Conservation (phyloP, 23 tunicate species). For the Aplidium turbinatum region DNA sequence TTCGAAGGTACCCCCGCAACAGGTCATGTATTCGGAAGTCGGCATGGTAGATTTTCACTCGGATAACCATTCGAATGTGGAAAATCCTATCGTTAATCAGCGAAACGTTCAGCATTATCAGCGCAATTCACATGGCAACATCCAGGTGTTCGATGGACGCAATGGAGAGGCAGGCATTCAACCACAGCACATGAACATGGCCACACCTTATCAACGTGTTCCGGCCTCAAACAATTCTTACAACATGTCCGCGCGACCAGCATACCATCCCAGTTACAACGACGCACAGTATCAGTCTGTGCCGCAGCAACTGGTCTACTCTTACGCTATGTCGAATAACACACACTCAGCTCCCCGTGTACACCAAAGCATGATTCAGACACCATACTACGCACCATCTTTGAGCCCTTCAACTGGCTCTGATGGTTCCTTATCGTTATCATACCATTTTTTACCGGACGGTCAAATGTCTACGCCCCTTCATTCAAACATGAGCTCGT, state of each 20-base stretch:
- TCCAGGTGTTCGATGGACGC: slow-evolving; percentile 2
- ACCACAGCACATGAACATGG: slow-evolving; percentile 12
- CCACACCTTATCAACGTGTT: slow-evolving; percentile 4
- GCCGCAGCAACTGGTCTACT: not conserved
- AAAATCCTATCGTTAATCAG: not conserved
- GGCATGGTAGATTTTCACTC: slow-evolving; percentile 3
- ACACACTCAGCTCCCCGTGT: not conserved
- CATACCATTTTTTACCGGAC: slow-evolving; percentile 36
- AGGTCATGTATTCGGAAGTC: too few relatives aligned
- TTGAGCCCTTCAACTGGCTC: slow-evolving; percentile 13
- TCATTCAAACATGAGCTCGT: not conserved
- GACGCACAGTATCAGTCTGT: not conserved
- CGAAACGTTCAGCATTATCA: too few relatives aligned
- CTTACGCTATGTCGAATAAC: not conserved
- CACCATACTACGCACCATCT: slow-evolving; percentile 7
- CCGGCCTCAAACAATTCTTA: not conserved
- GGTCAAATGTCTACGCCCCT: not conserved
- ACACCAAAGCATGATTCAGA: not conserved
- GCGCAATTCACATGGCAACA: not conserved
- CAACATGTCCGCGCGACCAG: not conserved
- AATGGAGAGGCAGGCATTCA: slow-evolving; percentile 13
- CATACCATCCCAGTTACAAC: slow-evolving; percentile 9
- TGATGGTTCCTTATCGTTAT: slow-evolving; percentile 32
- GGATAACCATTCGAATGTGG: not conserved
- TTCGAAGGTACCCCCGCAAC: too few relatives aligned